Evolutionary conservation across 2,113 vertebrate genomes (phyloP).

Genomic region (Machaerirhynchus nigripectus): DNA sequence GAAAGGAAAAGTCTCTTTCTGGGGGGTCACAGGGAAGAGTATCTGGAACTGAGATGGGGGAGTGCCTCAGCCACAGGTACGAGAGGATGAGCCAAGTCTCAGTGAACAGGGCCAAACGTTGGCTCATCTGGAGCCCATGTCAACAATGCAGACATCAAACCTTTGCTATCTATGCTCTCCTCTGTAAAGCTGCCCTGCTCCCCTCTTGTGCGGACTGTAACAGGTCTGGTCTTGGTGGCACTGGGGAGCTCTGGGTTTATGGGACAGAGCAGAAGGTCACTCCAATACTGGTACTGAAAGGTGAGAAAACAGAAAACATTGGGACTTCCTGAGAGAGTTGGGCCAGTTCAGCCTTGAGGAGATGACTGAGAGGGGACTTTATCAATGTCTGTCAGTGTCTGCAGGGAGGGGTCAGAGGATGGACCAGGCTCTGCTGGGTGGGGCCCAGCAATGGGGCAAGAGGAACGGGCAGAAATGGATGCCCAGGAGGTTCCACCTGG

Average conservation of each 20-base stretch:
- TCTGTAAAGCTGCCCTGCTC: neutral
- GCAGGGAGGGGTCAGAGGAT: neutral
- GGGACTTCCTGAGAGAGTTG: neutral
- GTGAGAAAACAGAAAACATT: neutral
- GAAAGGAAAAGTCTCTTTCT: neutral
- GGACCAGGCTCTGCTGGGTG: neutral
- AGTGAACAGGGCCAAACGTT: fast-evolving
- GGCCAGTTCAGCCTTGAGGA: neutral
- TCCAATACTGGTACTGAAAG: fast-evolving
- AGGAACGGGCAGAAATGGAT: neutral
- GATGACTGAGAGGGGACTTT: neutral
- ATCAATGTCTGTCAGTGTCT: neutral
- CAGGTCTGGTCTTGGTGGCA: neutral
- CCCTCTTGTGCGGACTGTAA: too few relatives aligned
- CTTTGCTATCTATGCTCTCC: neutral
- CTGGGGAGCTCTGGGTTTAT: neutral
- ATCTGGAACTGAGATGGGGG: neutral
- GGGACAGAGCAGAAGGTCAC: neutral
- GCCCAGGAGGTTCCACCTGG: neutral
- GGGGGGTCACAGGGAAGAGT: neutral
- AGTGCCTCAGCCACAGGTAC: neutral
- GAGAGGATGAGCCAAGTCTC: neutral
- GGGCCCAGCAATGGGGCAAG: neutral
- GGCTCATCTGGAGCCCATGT: neutral
- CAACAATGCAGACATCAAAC: neutral